A percentile compares a stretch with the other conserved stretches of the same genome.
Evolutionary conservation across 1,140 invertebrate genomes (phyloP).

Genomic region (Aphelenchoides fujianensis): DNA sequence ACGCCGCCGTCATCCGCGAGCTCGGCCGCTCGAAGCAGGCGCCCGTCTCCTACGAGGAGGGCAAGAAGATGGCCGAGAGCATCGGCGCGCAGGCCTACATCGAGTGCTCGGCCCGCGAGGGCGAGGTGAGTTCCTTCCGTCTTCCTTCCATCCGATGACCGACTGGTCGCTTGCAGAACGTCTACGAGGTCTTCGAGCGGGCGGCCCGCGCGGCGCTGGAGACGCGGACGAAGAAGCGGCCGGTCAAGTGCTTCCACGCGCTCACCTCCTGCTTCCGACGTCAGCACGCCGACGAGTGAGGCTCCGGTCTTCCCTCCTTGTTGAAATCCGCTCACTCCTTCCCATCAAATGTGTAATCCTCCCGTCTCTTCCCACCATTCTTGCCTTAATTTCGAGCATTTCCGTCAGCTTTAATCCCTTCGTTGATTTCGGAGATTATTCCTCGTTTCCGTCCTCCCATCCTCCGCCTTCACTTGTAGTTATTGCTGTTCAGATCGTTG

Average conservation of each 20-base stretch:
- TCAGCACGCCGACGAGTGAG: neutral
- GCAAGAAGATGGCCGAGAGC: constrained; percentile 20
- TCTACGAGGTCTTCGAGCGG: constrained; percentile 96
- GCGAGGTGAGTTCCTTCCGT: constrained; percentile 25
- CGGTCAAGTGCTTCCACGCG: neutral
- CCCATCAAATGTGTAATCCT: too few relatives aligned
- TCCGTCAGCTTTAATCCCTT: too few relatives aligned
- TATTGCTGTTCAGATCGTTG: too few relatives aligned
- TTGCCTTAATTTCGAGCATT: too few relatives aligned
- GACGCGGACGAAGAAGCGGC: constrained; percentile 64
- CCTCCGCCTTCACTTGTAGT: too few relatives aligned
- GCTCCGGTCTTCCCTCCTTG: neutral
- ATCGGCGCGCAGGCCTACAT: constrained; percentile 29
- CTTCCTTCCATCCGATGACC: neutral
- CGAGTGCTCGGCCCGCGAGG: constrained; percentile 24
- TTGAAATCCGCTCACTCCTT: neutral
- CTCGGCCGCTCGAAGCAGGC: constrained; percentile 15
- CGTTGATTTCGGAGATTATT: too few relatives aligned
- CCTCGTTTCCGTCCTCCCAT: too few relatives aligned
- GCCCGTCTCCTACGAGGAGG: constrained; percentile 18
- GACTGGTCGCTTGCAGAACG: constrained; percentile 67
- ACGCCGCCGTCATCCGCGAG: constrained; percentile 17
- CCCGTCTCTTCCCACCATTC: neutral
- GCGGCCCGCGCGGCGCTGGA: constrained; percentile 92
- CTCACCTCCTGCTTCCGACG: neutral